Evolutionary conservation across 2,888 invertebrate species (phyloP), one percentile per base, ranked within the genome.

Genomic region (Odontocolon sp.): DNA sequence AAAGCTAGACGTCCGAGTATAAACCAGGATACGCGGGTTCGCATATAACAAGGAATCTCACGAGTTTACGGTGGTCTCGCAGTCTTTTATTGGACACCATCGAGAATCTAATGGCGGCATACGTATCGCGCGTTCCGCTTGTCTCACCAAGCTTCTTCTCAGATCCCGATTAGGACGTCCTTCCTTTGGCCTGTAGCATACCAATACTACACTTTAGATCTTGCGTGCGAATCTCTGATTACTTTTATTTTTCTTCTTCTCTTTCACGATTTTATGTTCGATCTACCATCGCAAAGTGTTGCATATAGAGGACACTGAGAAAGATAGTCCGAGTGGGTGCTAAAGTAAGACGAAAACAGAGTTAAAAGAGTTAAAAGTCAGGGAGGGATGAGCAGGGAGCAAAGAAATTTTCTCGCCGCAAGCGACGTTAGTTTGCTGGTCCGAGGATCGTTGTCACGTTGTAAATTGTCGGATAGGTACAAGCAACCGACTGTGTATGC

Each of bases 11-110:
- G 54, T 67, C 66, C 31, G 31, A 18, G 42, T 66, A 54, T 50
- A 52, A 77, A 73, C 42, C 68, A 64, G 74, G 59, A 54, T 54
- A 36, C 59, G 28, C 9, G 52, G 31, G 38, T 50, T 28, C 31
- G 52, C 21, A 69, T 47, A 83, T 85, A 87, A 85, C 84, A 83
- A 87, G 87, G 84, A 86, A 86, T 86, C 83, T 81, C 82, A 80
- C 80, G 85, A 86, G 81, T 87, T 87, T 87, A 87, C 83, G 85
- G 84, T 72, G 81, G 81, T 71, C 79, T 80, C 78, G 78, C 80
- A 80, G 77, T 77, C 82, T 85, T 86, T 87, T 86, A 87, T 86
- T 86, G 84, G 85, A 80, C 82, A 80, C 81, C 81, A 82, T 85
- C 81, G 81, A 74, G 80, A 82, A 82, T 82, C 84, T 85, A 86